These are phyloP conservation scores for Helarctos malayanus DNA, from an alignment of 2,797 vertebrate species.

Conservation along the genomic window DNA sequence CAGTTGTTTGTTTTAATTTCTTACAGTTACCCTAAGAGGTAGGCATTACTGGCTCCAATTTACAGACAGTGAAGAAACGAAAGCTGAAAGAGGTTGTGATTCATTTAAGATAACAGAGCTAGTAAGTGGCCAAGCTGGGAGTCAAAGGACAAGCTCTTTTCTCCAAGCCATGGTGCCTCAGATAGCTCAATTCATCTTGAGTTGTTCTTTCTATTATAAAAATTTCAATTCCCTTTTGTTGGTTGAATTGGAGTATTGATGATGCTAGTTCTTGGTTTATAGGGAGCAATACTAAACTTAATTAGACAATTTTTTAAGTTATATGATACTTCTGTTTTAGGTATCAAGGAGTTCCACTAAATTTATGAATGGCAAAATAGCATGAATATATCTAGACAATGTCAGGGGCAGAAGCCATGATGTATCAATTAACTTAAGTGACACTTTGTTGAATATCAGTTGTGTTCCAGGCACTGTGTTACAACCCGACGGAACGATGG, in stretches of 20 bases:
- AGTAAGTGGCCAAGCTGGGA: not conserved
- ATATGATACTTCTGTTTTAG: not conserved
- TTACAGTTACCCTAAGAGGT: not conserved
- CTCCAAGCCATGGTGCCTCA: not conserved
- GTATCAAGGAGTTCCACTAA: not conserved
- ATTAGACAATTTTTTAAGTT: not conserved
- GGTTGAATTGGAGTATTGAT: not conserved
- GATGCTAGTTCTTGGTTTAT: not conserved
- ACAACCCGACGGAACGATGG: not conserved
- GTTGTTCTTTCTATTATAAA: not conserved
- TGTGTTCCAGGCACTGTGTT: not conserved
- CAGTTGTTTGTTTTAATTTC: not conserved
- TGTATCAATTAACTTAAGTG: conserved; percentile 12
- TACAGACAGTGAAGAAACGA: not conserved
- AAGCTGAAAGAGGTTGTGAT: not conserved
- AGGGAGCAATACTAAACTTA: not conserved
- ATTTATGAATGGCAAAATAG: not conserved
- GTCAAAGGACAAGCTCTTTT: not conserved
- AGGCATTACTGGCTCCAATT: not conserved
- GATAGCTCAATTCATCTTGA: not conserved
- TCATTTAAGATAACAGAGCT: not conserved
- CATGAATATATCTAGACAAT: not conserved
- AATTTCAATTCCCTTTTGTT: not conserved
- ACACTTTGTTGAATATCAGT: not conserved
- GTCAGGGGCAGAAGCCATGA: not conserved